phyloP scores from a whole-genome alignment of 2,113 vertebrate species.

The Mastomys coucha region DNA sequence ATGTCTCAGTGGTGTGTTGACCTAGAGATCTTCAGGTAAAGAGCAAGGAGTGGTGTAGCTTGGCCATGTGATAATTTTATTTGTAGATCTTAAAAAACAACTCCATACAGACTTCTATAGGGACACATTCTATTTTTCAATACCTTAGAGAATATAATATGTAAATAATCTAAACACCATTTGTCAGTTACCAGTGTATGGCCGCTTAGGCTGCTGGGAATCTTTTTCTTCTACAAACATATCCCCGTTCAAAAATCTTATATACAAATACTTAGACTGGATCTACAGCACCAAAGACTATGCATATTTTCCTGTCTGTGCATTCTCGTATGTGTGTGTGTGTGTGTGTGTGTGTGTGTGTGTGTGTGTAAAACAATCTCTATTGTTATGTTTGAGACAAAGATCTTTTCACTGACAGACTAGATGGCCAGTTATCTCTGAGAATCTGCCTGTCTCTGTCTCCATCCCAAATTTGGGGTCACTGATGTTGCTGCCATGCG shows the following conservation, averaged over 20 bases:
- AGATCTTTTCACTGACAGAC: not conserved
- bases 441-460: not conserved
- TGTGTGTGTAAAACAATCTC: not conserved
- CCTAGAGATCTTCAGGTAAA: not conserved
- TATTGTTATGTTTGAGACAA: not conserved
- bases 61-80: not conserved
- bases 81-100: not conserved
- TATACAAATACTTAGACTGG: not conserved
- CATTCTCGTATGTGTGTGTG: not conserved
- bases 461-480: not conserved
- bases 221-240: not conserved
- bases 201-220: not conserved
- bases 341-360: not conserved
- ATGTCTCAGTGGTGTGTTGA: not conserved
- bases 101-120: not conserved
- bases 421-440: not conserved
- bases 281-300: not conserved
- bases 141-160: not conserved
- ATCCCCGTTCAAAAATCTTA: not conserved
- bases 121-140: not conserved
- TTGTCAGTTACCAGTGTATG: constrained; percentile 20
- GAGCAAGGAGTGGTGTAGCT: not conserved
- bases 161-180: constrained; percentile 31
- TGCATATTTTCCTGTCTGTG: not conserved
- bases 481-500: not conserved